Evolutionary conservation across 1,140 invertebrate genomes (phyloP).

Genomic region (Drosophila grimshawi): DNA sequence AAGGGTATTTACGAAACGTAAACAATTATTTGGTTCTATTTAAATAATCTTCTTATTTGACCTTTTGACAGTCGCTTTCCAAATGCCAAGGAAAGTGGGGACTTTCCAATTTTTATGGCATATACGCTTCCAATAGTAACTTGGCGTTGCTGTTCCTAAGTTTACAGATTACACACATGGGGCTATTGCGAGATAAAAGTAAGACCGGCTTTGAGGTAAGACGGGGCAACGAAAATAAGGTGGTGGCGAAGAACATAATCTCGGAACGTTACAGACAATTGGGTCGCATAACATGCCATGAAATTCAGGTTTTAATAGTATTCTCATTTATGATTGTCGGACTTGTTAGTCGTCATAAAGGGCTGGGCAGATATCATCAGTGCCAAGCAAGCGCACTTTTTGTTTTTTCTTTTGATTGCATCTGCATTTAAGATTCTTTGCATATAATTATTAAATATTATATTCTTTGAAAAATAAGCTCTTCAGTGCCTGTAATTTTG

Average conservation of each 20-base stretch:
- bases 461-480: constrained; percentile 86
- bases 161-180: constrained; percentile 90
- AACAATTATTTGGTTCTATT: background rate
- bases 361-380: constrained; percentile 67
- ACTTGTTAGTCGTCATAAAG: constrained; percentile 90
- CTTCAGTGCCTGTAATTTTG: constrained; percentile 91
- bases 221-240: constrained; percentile 86
- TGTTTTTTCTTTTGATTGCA: constrained; percentile 36
- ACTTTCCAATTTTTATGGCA: constrained; percentile 91
- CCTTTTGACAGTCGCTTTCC: constrained; percentile 84
- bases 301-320: constrained; percentile 89
- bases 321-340: constrained; percentile 91
- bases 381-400: constrained; percentile 39
- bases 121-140: constrained; percentile 86
- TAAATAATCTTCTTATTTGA: background rate
- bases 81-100: constrained; percentile 86
- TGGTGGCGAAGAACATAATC: constrained; percentile 87
- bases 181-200: constrained; percentile 87
- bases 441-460: too few relatives aligned
- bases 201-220: constrained; percentile 84
- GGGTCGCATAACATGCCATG: constrained; percentile 92
- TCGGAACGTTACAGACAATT: constrained; percentile 89
- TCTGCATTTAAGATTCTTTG: too few relatives aligned
- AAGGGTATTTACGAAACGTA: constrained; percentile 90
- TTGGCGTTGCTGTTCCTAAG: constrained; percentile 88